Evolutionary conservation across 2,797 vertebrate genomes (phyloP).

Genomic region (Sebastes kiyomatsui): DNA sequence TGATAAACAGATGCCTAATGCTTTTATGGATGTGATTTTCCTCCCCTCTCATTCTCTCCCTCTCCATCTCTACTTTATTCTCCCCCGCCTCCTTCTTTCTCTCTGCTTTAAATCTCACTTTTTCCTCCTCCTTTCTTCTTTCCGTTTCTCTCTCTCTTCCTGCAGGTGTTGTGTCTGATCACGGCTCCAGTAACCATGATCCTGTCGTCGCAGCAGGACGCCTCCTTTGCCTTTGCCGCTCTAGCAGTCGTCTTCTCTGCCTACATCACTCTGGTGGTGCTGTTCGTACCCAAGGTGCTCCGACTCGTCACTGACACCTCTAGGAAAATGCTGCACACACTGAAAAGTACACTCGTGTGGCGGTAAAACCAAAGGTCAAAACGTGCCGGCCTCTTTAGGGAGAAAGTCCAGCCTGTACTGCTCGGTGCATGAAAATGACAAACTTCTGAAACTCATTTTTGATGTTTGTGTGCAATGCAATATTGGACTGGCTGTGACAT

Average conservation of each 20-base stretch:
- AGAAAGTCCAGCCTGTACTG: background rate
- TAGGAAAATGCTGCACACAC: background rate
- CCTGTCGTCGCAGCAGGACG: slow-evolving; percentile 95
- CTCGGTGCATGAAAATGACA: background rate
- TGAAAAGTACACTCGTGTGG: background rate
- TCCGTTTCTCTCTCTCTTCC: slow-evolving; percentile 15
- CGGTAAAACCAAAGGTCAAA: slow-evolving; percentile 33
- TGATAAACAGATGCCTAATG: slow-evolving; percentile 70
- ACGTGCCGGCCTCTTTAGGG: background rate
- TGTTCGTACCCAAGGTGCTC: slow-evolving; percentile 93
- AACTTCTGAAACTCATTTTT: background rate
- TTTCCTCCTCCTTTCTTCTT: background rate
- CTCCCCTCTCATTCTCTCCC: slow-evolving; percentile 14
- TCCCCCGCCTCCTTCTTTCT: background rate
- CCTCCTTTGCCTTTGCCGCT: slow-evolving; percentile 93
- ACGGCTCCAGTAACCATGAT: slow-evolving; percentile 97
- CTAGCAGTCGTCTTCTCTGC: slow-evolving; percentile 94
- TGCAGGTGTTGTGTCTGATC: slow-evolving; percentile 94
- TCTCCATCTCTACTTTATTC: background rate
- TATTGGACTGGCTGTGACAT: background rate
- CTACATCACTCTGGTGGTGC: slow-evolving; percentile 95
- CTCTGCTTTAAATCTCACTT: background rate
- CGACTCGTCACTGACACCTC: slow-evolving; percentile 19
- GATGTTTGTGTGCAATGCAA: background rate
- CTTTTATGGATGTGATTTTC: slow-evolving; percentile 59